phyloP scores from a whole-genome alignment of 2,888 invertebrate species.

The Rhopalosiphum nymphaeae region DNA sequence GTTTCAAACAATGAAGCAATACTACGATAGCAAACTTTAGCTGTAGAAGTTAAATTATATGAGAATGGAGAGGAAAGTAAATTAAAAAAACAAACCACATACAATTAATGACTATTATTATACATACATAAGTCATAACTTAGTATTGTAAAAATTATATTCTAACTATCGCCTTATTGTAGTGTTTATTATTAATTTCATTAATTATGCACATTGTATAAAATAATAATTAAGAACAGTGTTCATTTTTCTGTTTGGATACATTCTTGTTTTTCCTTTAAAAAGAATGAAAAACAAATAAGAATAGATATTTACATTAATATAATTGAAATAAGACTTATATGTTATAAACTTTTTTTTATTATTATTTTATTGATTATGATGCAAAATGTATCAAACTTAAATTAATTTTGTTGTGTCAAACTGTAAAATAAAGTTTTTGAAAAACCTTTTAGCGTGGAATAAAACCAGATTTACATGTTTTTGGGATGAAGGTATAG shows the following conservation, averaged over 20 bases:
- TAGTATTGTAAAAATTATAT: not conserved
- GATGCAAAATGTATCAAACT: not conserved
- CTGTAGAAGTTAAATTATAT: slow-evolving; percentile 20
- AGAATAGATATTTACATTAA: not conserved
- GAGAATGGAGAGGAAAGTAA: not conserved
- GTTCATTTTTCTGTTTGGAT: not conserved
- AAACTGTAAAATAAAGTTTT: not conserved
- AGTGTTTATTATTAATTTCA: not conserved
- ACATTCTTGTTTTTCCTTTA: not conserved
- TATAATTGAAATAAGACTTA: not conserved
- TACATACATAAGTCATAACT: not conserved
- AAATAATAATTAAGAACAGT: not conserved
- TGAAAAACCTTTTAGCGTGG: not conserved
- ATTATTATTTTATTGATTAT: not conserved
- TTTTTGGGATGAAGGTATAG: not conserved
- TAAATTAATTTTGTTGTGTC: not conserved
- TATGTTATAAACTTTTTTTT: not conserved
- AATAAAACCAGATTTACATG: not conserved
- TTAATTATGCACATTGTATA: not conserved
- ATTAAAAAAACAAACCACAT: slow-evolving; percentile 31
- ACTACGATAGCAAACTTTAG: slow-evolving; percentile 26
- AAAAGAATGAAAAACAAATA: not conserved
- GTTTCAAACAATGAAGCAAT: slow-evolving; percentile 42
- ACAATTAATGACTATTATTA: slow-evolving; percentile 17
- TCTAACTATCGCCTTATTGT: slow-evolving; percentile 3